phyloP scores from a whole-genome alignment of 2,888 invertebrate species.

The Girardia tigrina region DNA sequence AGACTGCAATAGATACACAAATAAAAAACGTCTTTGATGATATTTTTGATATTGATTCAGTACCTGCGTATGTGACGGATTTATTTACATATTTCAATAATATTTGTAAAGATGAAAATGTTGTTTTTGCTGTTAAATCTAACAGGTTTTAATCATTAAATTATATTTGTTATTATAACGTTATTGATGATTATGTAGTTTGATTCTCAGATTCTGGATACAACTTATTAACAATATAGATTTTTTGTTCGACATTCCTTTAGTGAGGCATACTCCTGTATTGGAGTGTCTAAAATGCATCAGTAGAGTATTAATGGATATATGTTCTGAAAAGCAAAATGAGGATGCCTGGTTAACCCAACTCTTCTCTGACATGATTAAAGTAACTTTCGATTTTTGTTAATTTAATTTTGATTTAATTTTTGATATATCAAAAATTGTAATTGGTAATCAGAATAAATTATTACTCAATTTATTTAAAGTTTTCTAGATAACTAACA shows the following conservation, averaged over 20 bases:
- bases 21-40: conserved; percentile 3
- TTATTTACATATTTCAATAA: conserved; percentile 15
- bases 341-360: neutral
- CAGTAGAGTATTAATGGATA: conserved; percentile 9
- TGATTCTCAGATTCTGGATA: neutral
- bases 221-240: neutral
- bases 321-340: conserved; percentile 8
- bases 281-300: neutral
- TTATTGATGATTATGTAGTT: neutral
- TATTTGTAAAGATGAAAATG: conserved; percentile 10
- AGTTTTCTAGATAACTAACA: too few relatives aligned
- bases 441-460: too few relatives aligned
- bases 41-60: neutral
- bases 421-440: too few relatives aligned
- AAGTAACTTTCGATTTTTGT: too few relatives aligned
- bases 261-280: neutral
- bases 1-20: neutral
- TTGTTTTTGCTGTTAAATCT: neutral
- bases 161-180: neutral
- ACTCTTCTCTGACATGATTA: neutral
- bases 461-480: too few relatives aligned
- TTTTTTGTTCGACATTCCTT: conserved; percentile 10
- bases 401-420: too few relatives aligned
- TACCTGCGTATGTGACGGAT: neutral
- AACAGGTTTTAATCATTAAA: neutral